phyloP scores from a whole-genome alignment of 2,797 vertebrate genomes.

The Acrocephalus scirpaceus region DNA sequence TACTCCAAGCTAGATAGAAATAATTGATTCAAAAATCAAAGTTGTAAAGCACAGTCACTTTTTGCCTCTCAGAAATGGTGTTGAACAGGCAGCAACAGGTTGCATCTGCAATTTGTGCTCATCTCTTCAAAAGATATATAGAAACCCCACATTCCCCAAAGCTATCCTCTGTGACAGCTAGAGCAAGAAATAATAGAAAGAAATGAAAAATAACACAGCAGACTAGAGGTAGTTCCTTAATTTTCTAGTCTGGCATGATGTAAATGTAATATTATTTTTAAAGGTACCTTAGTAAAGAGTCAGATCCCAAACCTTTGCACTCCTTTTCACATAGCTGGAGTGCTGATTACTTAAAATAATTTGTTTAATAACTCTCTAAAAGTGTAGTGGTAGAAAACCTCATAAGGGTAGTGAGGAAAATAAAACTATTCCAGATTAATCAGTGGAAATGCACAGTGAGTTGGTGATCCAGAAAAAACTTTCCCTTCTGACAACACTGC shows the following conservation, averaged over 20 bases:
- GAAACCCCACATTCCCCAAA: background rate
- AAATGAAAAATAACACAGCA: background rate
- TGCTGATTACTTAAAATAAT: background rate
- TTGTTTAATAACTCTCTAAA: background rate
- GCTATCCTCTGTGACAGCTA: background rate
- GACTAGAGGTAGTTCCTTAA: background rate
- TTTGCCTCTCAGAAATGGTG: background rate
- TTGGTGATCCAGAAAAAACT: background rate
- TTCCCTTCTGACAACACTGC: background rate
- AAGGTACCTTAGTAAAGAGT: background rate
- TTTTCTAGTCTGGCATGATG: background rate
- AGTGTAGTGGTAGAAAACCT: background rate
- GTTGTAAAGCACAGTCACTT: background rate
- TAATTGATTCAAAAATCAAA: constrained; percentile 37
- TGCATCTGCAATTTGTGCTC: background rate
- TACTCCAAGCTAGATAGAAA: background rate
- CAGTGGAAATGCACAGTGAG: background rate
- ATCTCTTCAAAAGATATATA: constrained; percentile 5
- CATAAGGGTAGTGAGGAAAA: background rate
- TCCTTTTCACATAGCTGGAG: background rate
- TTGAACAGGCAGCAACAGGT: background rate
- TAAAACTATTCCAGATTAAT: background rate
- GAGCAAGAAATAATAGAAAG: background rate
- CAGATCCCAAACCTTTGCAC: background rate
- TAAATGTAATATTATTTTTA: background rate